Evolutionary conservation across 2,113 vertebrate species (phyloP).

Genomic region (Strigops habroptila): DNA sequence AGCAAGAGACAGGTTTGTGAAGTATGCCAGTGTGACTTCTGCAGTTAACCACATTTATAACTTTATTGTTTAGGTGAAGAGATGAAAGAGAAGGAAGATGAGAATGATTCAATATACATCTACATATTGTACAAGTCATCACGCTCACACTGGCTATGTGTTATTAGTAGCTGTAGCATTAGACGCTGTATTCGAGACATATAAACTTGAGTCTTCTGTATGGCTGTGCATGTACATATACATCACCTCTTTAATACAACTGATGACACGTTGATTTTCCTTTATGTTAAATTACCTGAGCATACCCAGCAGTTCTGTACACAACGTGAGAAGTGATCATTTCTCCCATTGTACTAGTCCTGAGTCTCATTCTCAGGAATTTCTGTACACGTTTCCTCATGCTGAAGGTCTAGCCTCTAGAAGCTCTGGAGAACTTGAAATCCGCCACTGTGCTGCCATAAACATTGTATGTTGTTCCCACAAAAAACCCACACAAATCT

Average conservation of each 20-base stretch:
- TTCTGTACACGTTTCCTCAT: neutral
- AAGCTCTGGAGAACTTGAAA: neutral
- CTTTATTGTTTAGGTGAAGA: neutral
- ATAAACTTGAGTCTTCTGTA: neutral
- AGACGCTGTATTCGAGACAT: neutral
- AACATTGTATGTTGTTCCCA: neutral
- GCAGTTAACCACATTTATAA: neutral
- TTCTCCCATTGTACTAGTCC: neutral
- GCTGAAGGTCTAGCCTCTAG: neutral
- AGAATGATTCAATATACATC: neutral
- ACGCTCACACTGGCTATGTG: neutral
- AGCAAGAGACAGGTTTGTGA: neutral
- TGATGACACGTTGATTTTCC: neutral
- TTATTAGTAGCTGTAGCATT: neutral
- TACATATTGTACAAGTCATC: neutral
- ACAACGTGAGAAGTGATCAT: rapidly evolving
- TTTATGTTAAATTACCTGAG: neutral
- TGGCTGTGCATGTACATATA: neutral
- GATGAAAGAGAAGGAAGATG: neutral
- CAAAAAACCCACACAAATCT: neutral
- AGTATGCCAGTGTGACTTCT: neutral
- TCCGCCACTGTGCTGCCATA: neutral
- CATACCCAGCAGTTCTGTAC: neutral
- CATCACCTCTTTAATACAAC: neutral
- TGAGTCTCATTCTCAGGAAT: neutral